Conservation (phyloP, 2,888 invertebrate genomes). For the Mylabris sibirica region DNA sequence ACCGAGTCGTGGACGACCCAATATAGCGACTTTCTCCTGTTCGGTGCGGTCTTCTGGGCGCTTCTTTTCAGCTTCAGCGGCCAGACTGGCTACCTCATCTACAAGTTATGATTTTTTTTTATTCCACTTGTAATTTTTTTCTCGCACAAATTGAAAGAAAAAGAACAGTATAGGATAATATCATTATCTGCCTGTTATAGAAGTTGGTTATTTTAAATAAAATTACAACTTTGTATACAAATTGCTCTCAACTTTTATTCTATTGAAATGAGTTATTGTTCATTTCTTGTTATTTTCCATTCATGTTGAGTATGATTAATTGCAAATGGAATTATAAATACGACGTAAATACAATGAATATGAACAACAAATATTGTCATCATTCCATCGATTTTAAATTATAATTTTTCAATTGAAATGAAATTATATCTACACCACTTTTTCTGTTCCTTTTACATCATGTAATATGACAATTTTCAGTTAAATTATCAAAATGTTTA, state of each 20-base stretch:
- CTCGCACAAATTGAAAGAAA: neutral
- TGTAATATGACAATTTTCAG: no score
- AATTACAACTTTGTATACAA: neutral
- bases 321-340: neutral
- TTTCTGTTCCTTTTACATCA: no score
- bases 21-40: conserved; percentile 84
- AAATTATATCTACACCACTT: no score
- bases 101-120: conserved; percentile 35
- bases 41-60: conserved; percentile 74
- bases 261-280: neutral
- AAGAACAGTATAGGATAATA: neutral
- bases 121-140: no score
- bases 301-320: neutral
- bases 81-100: conserved; percentile 70
- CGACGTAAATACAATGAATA: neutral
- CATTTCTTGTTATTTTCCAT: neutral
- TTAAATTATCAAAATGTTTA: no score
- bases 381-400: no score
- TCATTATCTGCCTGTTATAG: neutral
- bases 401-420: no score
- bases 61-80: conserved; percentile 71
- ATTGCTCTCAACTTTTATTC: no score
- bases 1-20: conserved; percentile 92
- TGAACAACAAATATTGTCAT: no score
- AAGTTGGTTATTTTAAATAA: neutral